phyloP scores from a whole-genome alignment of 2,888 invertebrate genomes.

The Parthenolecanium corni region DNA sequence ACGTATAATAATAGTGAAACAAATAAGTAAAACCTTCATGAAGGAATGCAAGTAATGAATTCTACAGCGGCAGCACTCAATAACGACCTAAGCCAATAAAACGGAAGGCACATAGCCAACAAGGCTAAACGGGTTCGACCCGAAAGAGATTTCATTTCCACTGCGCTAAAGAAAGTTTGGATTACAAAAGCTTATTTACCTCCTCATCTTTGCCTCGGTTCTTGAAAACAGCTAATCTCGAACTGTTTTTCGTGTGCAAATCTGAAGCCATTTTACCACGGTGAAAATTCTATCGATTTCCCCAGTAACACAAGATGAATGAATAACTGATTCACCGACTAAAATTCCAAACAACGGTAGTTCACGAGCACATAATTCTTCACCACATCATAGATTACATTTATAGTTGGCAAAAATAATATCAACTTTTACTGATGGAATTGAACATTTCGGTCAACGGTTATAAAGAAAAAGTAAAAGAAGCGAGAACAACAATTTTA shows the following conservation, averaged over 20 bases:
- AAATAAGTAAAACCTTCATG: too few relatives aligned
- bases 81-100: too few relatives aligned
- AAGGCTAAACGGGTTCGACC: too few relatives aligned
- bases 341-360: neutral
- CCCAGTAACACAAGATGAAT: neutral
- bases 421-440: neutral
- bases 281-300: neutral
- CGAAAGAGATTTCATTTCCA: too few relatives aligned
- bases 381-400: neutral
- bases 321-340: neutral
- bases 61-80: too few relatives aligned
- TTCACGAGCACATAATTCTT: neutral
- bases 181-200: too few relatives aligned
- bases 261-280: slow-evolving; percentile 58
- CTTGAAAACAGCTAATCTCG: slow-evolving; percentile 89
- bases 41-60: too few relatives aligned
- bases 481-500: slow-evolving; percentile 18
- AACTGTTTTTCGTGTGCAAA: slow-evolving; percentile 53
- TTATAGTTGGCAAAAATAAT: neutral
- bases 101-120: too few relatives aligned
- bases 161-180: too few relatives aligned
- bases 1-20: too few relatives aligned
- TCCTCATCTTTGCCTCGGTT: slow-evolving; percentile 99
- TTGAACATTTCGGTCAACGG: neutral
- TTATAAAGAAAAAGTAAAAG: neutral